Evolutionary conservation across 2,797 vertebrate genomes (phyloP), one percentile per base, ranked within the genome.

Genomic region (Cirrhinus mrigala): DNA sequence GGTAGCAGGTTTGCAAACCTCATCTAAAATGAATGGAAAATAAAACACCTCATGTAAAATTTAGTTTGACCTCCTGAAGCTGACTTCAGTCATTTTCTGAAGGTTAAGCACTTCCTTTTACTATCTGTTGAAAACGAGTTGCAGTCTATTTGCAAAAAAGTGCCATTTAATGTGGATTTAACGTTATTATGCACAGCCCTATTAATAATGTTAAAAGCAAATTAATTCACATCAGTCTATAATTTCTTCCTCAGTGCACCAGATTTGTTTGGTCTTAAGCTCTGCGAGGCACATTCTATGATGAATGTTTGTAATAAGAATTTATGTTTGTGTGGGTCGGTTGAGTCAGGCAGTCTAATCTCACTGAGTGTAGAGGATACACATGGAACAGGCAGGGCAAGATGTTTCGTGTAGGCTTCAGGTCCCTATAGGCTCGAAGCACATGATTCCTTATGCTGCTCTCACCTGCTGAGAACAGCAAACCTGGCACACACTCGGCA

Each of bases 391-490:
- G 64, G 74, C 40, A 76, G 74, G 29, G 69, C n/a, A 60, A 71
- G 44, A 79, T 86, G 70, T 83, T 68, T 74, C 50, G 83, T 68
- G 74, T 79, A 58, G 60, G 73, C 46, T 85, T 37, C 50, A 58
- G 37, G 77, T 87, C 79, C 87, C 83, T 56, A 80, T 80, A 37
- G 80, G 60, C 80, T 58, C 16, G 4, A 40, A 82, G 79, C 68
- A 64, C 74, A 60, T 70, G 48, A 82, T 60, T 85, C 79, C 80
- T 82, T 85, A 50, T 58, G 58, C 69, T 75, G 46, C 24, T n/a
- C 75, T 85, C 81, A 88, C 83, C 87, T 82, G 79, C 87, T 85
- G 84, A 83, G 75, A 85, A 80, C 66, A 83, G 87, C 83, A 85
- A 83, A 85, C 79, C 79, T 33, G 29, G 60, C 75, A 79, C 7